phyloP scores from a whole-genome alignment of 2,113 vertebrate genomes.

The Pontoporia blainvillei region DNA sequence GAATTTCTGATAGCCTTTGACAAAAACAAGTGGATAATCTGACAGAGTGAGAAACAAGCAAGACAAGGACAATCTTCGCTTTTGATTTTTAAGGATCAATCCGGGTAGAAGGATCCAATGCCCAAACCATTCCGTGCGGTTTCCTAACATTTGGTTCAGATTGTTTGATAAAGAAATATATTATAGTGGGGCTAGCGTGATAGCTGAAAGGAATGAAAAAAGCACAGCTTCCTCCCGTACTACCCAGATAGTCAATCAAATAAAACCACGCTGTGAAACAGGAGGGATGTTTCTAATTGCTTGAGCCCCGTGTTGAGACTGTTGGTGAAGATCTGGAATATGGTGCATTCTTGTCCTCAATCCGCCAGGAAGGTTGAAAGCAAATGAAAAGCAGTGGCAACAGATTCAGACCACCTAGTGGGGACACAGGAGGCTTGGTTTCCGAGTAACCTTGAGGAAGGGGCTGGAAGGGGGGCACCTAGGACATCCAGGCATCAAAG shows the following conservation, averaged over 20 bases:
- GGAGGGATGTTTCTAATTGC: neutral
- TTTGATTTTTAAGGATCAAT: neutral
- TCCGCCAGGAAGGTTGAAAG: neutral
- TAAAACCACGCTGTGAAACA: neutral
- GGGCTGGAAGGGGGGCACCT: fast-evolving
- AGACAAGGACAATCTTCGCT: neutral
- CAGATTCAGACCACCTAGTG: neutral
- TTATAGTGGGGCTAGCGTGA: neutral
- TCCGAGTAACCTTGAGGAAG: neutral
- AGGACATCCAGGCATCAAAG: fast-evolving
- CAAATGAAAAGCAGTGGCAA: neutral
- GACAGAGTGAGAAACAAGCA: neutral
- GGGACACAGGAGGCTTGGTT: neutral
- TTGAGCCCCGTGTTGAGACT: neutral
- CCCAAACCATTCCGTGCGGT: neutral
- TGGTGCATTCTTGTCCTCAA: neutral
- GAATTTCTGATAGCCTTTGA: neutral
- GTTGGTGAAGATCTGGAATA: neutral
- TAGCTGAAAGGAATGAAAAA: neutral
- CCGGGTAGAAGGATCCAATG: neutral
- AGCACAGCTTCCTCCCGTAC: fast-evolving
- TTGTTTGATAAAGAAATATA: neutral
- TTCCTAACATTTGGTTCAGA: neutral
- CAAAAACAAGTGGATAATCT: neutral
- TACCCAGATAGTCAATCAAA: too few relatives aligned